Evolutionary conservation across 2,797 vertebrate species (phyloP).

Genomic region (Macropus fuliginosus): DNA sequence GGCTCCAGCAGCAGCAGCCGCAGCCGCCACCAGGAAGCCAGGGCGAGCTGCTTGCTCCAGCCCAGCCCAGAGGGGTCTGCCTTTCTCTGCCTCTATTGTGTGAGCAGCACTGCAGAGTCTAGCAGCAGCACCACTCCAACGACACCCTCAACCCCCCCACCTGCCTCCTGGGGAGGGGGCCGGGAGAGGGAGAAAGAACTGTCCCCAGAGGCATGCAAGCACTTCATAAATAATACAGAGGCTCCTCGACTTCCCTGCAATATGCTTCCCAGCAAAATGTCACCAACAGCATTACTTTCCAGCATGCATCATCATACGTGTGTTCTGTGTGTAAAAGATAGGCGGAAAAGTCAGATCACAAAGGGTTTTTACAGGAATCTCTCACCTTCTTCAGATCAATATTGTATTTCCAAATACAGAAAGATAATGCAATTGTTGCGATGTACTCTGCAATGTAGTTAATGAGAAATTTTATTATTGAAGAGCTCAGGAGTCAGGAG

Average conservation of each 20-base stretch:
- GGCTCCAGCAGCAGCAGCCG: not conserved
- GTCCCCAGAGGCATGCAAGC: not conserved
- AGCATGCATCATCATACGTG: constrained; percentile 50
- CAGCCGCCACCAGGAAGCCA: not conserved
- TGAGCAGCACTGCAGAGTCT: constrained; percentile 44
- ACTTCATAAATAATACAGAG: constrained; percentile 53
- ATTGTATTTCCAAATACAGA: not conserved
- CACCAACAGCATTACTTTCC: constrained; percentile 56
- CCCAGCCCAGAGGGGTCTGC: constrained; percentile 7
- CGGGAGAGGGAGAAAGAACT: not conserved
- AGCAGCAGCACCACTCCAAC: not conserved
- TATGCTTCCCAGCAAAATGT: constrained; percentile 59
- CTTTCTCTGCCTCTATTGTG: constrained; percentile 78
- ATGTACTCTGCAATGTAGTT: constrained; percentile 8
- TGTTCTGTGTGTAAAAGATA: constrained; percentile 55
- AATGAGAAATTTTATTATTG: not conserved
- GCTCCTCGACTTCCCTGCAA: constrained; percentile 40
- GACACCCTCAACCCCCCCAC: not conserved
- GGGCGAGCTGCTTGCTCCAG: not conserved
- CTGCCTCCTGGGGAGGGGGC: not conserved
- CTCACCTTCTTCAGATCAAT: not conserved
- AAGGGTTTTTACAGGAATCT: not conserved
- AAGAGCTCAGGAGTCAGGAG: not conserved
- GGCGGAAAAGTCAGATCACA: not conserved
- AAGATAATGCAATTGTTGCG: not conserved